These are phyloP conservation scores for Meteorus sp. DNA, from an alignment of 1,140 invertebrate genomes.

Conservation along the genomic window DNA sequence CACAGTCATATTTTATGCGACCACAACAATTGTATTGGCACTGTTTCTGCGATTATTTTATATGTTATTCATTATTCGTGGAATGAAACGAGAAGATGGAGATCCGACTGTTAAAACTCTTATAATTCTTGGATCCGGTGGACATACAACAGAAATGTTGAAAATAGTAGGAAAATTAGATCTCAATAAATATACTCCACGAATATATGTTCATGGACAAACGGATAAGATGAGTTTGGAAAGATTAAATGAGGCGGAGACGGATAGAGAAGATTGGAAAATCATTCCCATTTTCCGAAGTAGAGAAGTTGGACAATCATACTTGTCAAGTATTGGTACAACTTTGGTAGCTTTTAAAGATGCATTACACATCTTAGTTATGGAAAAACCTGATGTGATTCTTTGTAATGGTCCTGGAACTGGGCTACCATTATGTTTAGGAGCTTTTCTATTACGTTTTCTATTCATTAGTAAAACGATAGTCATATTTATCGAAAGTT, in stretches of 20 bases:
- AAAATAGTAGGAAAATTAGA: conserved; percentile 67
- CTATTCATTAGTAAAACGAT: conserved; percentile 68
- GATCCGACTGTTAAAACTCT: conserved; percentile 48
- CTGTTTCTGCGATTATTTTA: background rate
- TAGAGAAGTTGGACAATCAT: conserved; percentile 86
- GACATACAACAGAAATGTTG: conserved; percentile 90
- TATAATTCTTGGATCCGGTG: conserved; percentile 67
- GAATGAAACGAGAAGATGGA: conserved; percentile 6
- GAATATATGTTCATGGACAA: conserved; percentile 78
- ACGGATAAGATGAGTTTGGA: conserved; percentile 75
- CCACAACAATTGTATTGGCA: background rate
- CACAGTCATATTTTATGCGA: too few relatives aligned
- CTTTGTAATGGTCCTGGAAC: conserved; percentile 96
- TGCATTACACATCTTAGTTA: conserved; percentile 72
- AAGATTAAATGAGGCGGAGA: conserved; percentile 66
- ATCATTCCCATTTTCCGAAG: conserved; percentile 76
- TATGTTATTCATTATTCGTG: conserved; percentile 9
- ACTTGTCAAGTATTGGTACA: conserved; percentile 75
- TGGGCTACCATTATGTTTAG: conserved; percentile 84
- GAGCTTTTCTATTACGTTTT: conserved; percentile 69
- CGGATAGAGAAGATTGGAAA: conserved; percentile 52
- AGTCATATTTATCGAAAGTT: conserved; percentile 92
- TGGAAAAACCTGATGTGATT: conserved; percentile 74
- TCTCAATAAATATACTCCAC: conserved; percentile 65
- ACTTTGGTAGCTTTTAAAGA: conserved; percentile 72